Conservation (phyloP, 2,888 invertebrate species). For the Aromia moschata region DNA sequence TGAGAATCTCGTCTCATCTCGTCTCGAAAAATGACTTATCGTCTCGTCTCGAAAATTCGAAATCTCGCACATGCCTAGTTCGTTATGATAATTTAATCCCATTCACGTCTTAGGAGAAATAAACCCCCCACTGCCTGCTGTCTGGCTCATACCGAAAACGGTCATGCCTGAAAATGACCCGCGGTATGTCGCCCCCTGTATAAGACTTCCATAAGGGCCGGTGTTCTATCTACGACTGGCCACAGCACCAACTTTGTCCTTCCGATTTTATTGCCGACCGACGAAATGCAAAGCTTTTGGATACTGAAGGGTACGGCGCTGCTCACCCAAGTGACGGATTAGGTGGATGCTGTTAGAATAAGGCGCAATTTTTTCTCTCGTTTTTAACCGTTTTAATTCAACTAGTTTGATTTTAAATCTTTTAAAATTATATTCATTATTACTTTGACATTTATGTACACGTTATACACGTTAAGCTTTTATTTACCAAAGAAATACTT, state of each 20-base stretch:
- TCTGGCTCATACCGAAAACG: constrained; percentile 73
- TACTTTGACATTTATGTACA: too few species aligned
- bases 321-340: constrained; percentile 83
- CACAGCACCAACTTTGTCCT: constrained; percentile 94
- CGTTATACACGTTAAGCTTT: too few species aligned
- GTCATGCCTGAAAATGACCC: constrained; percentile 69
- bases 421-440: too few species aligned
- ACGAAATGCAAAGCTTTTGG: constrained; percentile 78
- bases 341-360: constrained; percentile 29
- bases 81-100: too few species aligned
- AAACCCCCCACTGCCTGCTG: constrained; percentile 76
- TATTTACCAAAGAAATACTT: too few species aligned
- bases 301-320: constrained; percentile 89
- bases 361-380: too few species aligned
- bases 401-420: too few species aligned
- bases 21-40: too few species aligned
- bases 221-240: constrained; percentile 88
- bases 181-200: constrained; percentile 84
- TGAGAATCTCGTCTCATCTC: too few species aligned
- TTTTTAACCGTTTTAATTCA: too few species aligned
- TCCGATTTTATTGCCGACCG: constrained; percentile 76
- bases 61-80: too few species aligned
- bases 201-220: constrained; percentile 88
- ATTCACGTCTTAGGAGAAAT: constrained; percentile 77
- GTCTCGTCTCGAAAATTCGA: too few species aligned